Conservation (phyloP, 2,888 invertebrate species). For the Drosophila mayaguana region DNA sequence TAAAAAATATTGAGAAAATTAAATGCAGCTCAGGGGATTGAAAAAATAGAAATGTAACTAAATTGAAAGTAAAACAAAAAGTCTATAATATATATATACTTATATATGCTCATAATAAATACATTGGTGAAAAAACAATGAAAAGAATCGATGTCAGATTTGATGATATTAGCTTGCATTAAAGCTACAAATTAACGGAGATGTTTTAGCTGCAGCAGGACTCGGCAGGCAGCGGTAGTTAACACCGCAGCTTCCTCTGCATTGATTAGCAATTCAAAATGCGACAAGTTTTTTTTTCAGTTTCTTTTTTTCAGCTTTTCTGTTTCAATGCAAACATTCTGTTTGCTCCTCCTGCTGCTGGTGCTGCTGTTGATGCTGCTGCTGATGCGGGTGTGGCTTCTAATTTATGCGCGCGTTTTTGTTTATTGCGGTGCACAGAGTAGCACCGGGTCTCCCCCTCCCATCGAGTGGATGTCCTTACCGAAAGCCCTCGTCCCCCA, state of each 20-base stretch:
- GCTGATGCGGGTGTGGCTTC: slow-evolving; percentile 51
- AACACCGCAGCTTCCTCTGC: slow-evolving; percentile 23
- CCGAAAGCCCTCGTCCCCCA: background rate
- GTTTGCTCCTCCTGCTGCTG: slow-evolving; percentile 7
- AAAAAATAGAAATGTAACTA: background rate
- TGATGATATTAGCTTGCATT: background rate
- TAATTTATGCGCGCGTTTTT: slow-evolving; percentile 74
- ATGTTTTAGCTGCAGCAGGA: background rate
- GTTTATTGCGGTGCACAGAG: slow-evolving; percentile 65
- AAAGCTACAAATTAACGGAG: background rate
- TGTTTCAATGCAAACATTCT: background rate
- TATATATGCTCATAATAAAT: background rate
- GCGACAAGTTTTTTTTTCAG: slow-evolving; percentile 30
- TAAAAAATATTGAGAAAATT: background rate
- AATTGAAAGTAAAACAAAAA: background rate
- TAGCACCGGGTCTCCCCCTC: background rate
- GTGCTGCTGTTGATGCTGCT: slow-evolving; percentile 6
- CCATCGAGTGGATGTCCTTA: background rate
- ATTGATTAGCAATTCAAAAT: slow-evolving; percentile 70
- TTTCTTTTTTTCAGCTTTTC: slow-evolving; percentile 8
- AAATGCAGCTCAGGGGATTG: background rate
- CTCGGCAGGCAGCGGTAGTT: background rate
- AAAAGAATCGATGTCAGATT: background rate
- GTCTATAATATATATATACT: background rate
- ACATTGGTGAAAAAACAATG: background rate